These are phyloP conservation scores for Acipenser transmontanus DNA, from an alignment of 2,797 vertebrate species.

Conservation along the genomic window DNA sequence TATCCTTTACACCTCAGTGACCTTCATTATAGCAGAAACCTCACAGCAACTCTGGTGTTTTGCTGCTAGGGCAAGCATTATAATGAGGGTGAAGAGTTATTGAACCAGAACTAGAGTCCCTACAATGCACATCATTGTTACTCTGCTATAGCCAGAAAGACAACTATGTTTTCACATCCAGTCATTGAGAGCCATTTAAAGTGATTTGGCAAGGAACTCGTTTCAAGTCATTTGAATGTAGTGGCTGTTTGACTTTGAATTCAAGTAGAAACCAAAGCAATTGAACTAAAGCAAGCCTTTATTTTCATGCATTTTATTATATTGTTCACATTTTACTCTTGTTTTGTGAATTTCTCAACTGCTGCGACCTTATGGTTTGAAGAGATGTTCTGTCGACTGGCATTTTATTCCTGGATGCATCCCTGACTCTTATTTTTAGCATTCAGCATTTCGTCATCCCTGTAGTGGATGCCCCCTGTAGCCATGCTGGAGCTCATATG, in stretches of 20 bases:
- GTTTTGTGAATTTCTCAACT: too few species aligned
- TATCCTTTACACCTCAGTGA: neutral
- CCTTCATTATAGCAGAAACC: constrained; percentile 1
- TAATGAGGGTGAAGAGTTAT: neutral
- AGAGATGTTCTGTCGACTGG: too few species aligned
- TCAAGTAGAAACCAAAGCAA: neutral
- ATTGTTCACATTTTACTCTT: neutral
- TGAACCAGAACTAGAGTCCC: neutral
- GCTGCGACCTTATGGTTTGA: too few species aligned
- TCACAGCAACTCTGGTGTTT: neutral
- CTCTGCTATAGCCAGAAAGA: neutral
- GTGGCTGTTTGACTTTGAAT: neutral
- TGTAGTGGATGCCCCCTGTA: too few species aligned
- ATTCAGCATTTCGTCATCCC: too few species aligned
- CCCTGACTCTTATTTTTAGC: too few species aligned
- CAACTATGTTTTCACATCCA: neutral
- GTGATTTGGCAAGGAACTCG: neutral
- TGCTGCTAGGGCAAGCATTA: neutral
- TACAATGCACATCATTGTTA: neutral
- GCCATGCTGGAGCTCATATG: too few species aligned
- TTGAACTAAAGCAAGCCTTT: neutral
- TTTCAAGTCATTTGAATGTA: neutral
- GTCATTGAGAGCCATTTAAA: neutral
- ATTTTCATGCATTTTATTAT: neutral
- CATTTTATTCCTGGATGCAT: too few species aligned